Conservation (phyloP, 2,888 invertebrate species). For the Biston betularia region DNA sequence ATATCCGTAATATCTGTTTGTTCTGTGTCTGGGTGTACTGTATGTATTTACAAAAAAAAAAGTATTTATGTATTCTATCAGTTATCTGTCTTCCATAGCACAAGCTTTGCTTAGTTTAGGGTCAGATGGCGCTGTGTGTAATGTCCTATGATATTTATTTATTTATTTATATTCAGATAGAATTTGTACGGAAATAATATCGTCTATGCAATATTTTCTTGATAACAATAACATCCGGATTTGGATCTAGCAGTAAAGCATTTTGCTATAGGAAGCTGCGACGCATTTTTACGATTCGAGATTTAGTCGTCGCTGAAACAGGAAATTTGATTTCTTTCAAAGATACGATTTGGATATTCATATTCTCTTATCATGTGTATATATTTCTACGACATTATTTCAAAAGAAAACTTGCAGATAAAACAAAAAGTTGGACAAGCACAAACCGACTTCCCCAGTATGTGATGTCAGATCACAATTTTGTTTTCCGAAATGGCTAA, state of each 20-base stretch:
- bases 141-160: too few species aligned
- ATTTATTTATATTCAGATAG: not conserved
- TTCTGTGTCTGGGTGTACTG: too few species aligned
- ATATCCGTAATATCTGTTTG: not conserved
- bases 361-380: conserved; percentile 10
- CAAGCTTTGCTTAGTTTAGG: too few species aligned
- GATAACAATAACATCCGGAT: not conserved
- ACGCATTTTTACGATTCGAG: conserved; percentile 4
- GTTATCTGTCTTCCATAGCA: too few species aligned
- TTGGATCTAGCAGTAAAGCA: not conserved
- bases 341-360: conserved; percentile 25
- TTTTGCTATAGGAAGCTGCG: not conserved
- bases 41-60: too few species aligned
- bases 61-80: too few species aligned
- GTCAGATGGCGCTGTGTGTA: too few species aligned
- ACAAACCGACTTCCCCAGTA: too few species aligned
- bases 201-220: not conserved
- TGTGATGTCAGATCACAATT: too few species aligned
- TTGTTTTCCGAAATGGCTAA: too few species aligned
- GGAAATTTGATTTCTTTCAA: conserved; percentile 23
- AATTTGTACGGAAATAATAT: not conserved
- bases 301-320: conserved; percentile 1
- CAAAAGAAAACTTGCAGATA: conserved; percentile 3
- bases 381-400: conserved; percentile 23
- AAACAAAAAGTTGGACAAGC: too few species aligned